Base-by-base conservation (phyloP, 2,888 invertebrate species). In the Leptinotarsa tumamoca region DNA sequence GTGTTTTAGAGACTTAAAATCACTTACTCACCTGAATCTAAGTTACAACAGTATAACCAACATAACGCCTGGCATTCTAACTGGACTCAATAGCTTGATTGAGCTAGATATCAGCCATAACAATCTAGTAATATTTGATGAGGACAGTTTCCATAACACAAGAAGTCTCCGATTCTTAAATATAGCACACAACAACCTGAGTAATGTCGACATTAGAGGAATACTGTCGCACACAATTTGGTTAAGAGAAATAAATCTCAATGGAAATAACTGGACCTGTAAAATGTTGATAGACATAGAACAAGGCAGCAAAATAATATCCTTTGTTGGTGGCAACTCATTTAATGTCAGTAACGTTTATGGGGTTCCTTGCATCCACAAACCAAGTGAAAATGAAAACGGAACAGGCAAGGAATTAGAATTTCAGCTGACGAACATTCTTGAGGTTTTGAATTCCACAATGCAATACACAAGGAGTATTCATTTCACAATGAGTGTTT, bases 301-400 rank as follows among this genome's bases (percentile, higher is more conserved):
- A 18, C 56, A 67, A 4, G 74, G 69, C 66, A 73, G 69, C 70
- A 73, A 54, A 66, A 27, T 67, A 4, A 7, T 74, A 18, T 50
- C 56, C 1, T 50, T 79, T 4, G 72, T 27, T 23, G 56, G 54
- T 0, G 79, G 77, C 10, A 58, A 27, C 17, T 72, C 50, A 50
- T 79, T 67, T n/a, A 79, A 77, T 52, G 73, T 79, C 15, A 79
- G 77, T 56, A 79, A 79, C 51, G 71, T 79, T 27, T 74, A 72
- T 23, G 79, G 79, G 13, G 70, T 79, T 61, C 73, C 77, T 67
- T 79, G 79, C 70, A 71, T 50, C 27, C 73, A 75, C 27, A 71
- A 21, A 13, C 50, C 50, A 4, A 63, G 72, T n/a, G 15, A 7
- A 17, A 43, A 54, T 10, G 54, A 23, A 67, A 23, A 43, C 43